Evolutionary conservation across 64 coral and sea anemone genomes (phyloP), one percentile per base, ranked within the genome.

Genomic region (Anthopleura sola): DNA sequence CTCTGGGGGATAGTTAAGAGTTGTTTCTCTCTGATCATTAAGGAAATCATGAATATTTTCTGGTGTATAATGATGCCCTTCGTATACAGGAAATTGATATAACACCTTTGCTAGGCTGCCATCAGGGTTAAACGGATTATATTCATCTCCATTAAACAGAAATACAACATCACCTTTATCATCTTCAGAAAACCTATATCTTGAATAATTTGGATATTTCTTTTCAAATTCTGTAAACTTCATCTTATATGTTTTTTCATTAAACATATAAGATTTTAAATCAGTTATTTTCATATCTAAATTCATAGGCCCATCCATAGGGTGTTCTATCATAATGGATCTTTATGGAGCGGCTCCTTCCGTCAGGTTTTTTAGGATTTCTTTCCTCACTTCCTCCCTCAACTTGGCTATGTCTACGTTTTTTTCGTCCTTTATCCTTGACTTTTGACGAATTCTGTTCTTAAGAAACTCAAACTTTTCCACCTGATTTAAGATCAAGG

Each of bases 401-500:
- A 83, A 47, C 81, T 83, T 83, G 81, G 81, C 54, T 0, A 83
- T 83, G 81, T 83, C 54, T 2, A 83, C 81, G 21, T 83, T 83
- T 83, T 83, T 83, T 83, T 55, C 81, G 54, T 83, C 81, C 49
- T 57, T 47, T 53, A 54, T 83, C 15, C 81, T 83, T 55, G 81
- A 78, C 74, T 87, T 87, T 78, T 75, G 47, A 10, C 86, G 86
- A 78, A 87, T 87, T 23, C 24, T 0, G 40, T 53, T 69, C 46
- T 87, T 87, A 36, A 87, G 68, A 87, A 71, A 49, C 49, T 87
- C 68, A 78, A 77, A 87, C 86, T 87, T 87, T 53, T 87, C 86
- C 68, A 87, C 86, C 36, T 87, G 71, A 77, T 39, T 77, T 76
- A 87, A 75, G 75, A 87, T 87, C 71, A 87, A 87, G 51, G 69